A percentile compares a stretch with the other conserved stretches of the same genome.
These are phyloP conservation scores for Himalopsyche japonica DNA, from an alignment of 2,888 invertebrate genomes.

Conservation along the genomic window DNA sequence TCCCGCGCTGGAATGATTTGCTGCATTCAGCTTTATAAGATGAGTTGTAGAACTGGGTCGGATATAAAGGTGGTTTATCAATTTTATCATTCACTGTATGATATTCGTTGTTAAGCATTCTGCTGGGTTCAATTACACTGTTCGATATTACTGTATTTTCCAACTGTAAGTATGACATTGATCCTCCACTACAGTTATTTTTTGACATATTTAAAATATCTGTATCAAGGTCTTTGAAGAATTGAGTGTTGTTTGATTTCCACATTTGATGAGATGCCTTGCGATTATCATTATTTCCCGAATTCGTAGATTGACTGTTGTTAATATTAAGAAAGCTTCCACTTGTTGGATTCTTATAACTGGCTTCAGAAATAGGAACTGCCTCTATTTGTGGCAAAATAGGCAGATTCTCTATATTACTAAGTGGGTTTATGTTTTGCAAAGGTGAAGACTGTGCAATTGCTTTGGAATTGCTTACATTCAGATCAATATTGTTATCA, in stretches of 20 bases:
- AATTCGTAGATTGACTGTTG: background rate
- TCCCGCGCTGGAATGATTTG: background rate
- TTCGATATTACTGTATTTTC: background rate
- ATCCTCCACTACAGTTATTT: background rate
- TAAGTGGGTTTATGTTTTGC: background rate
- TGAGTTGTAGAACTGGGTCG: background rate
- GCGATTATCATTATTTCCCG: background rate
- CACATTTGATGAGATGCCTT: background rate
- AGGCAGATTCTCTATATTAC: background rate
- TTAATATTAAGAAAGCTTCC: background rate
- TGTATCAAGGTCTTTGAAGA: background rate
- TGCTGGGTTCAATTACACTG: background rate
- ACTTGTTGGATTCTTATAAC: background rate
- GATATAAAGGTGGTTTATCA: slow-evolving; percentile 36
- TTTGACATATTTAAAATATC: background rate
- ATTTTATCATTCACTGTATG: slow-evolving; percentile 24
- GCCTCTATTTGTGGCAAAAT: background rate
- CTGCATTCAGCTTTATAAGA: background rate
- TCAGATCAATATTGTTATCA: background rate
- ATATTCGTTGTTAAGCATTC: background rate
- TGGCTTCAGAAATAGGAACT: background rate
- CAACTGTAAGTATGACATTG: background rate
- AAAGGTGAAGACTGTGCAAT: background rate
- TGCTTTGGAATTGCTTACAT: background rate
- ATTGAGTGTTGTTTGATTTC: background rate